Percentiles rank a stretch among this genome's conserved stretches.
Conservation (phyloP, 2,888 invertebrate species). For the Cosmopolites sordidus region DNA sequence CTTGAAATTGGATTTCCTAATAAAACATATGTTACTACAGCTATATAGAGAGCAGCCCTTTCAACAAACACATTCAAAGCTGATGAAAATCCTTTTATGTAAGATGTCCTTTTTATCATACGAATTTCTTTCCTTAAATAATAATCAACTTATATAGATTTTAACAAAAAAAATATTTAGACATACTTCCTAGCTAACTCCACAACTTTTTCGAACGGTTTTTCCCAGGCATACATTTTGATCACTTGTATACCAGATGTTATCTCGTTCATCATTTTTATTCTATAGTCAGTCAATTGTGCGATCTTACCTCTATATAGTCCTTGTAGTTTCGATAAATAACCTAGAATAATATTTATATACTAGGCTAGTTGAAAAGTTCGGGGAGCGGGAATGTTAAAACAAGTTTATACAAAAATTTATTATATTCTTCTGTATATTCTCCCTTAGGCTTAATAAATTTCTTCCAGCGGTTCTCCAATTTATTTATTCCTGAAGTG, state of each 20-base stretch:
- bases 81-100: slow-evolving; percentile 62
- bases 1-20: slow-evolving; percentile 50
- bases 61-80: slow-evolving; percentile 74
- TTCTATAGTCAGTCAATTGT: slow-evolving; percentile 58
- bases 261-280: slow-evolving; percentile 70
- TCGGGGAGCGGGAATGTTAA: too few relatives aligned
- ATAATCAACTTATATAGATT: slow-evolving; percentile 13
- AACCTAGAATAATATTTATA: slow-evolving; percentile 43
- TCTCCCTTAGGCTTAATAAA: too few relatives aligned
- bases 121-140: slow-evolving; percentile 55
- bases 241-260: slow-evolving; percentile 70
- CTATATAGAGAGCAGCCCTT: slow-evolving; percentile 76
- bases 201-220: slow-evolving; percentile 62
- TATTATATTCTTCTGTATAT: too few relatives aligned
- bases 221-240: slow-evolving; percentile 78
- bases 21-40: slow-evolving; percentile 71
- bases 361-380: too few relatives aligned
- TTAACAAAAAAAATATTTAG: not conserved
- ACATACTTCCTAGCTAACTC: slow-evolving; percentile 56
- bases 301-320: slow-evolving; percentile 50
- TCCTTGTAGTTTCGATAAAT: slow-evolving; percentile 49
- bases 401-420: too few relatives aligned
- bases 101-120: slow-evolving; percentile 60
- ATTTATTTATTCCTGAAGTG: too few relatives aligned
- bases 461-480: too few relatives aligned